Percentiles rank a stretch among this genome's conserved stretches.
phyloP scores from a whole-genome alignment of 2,113 vertebrate genomes.

The Numenius arquata region DNA sequence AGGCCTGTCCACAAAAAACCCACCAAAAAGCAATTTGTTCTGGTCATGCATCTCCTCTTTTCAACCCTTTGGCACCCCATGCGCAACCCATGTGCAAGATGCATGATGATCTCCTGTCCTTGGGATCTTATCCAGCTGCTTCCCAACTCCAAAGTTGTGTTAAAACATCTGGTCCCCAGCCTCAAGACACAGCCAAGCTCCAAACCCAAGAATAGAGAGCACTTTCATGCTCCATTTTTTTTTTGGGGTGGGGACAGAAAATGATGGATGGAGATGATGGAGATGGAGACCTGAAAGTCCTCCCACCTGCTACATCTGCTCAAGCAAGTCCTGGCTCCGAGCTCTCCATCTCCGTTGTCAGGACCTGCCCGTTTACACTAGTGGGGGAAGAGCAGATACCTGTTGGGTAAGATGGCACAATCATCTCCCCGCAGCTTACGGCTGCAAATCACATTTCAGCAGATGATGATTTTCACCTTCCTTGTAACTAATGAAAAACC shows the following conservation, averaged over 20 bases:
- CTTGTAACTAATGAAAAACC: slow-evolving; percentile 32
- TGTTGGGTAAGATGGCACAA: background rate
- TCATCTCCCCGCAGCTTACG: background rate
- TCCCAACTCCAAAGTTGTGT: background rate
- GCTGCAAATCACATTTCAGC: slow-evolving; percentile 6
- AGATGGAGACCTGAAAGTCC: background rate
- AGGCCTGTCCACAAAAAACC: background rate
- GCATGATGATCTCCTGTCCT: background rate
- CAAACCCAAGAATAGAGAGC: background rate
- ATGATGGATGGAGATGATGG: background rate
- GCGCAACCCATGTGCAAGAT: no score
- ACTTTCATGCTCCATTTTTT: accelerated
- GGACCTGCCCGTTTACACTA: background rate
- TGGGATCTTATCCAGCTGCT: background rate
- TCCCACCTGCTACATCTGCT: background rate
- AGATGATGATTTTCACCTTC: slow-evolving; percentile 13
- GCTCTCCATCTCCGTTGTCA: background rate
- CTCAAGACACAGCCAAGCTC: background rate
- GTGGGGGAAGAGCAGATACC: background rate
- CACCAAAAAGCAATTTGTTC: background rate
- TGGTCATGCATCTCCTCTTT: background rate
- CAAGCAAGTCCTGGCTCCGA: background rate
- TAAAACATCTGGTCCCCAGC: background rate
- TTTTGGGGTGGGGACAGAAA: no score
- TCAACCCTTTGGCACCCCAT: background rate